Conservation (phyloP, 2,113 vertebrate genomes). For the Strix uralensis region DNA sequence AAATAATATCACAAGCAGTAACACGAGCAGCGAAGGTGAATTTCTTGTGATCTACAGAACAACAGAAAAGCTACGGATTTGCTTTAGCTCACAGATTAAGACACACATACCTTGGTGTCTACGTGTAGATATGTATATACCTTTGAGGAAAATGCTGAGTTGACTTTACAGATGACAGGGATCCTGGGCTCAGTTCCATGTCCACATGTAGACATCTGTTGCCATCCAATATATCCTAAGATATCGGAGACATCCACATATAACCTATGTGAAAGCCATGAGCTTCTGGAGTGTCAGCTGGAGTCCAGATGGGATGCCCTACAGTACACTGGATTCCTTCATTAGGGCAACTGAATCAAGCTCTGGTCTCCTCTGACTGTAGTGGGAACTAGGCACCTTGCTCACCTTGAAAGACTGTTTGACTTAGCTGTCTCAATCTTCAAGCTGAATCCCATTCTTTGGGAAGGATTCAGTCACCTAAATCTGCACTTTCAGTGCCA, state of each 20-base stretch:
- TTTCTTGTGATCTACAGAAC: background rate
- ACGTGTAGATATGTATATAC: accelerated
- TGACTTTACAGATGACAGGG: background rate
- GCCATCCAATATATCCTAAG: background rate
- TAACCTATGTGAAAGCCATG: background rate
- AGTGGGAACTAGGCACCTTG: background rate
- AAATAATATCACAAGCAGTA: background rate
- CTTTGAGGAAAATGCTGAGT: background rate
- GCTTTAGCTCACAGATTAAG: background rate
- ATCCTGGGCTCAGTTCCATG: background rate
- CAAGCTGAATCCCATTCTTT: background rate
- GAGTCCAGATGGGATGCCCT: background rate
- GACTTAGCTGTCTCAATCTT: background rate
- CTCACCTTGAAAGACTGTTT: background rate
- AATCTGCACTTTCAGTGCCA: background rate
- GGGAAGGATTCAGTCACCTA: background rate
- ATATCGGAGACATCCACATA: background rate
- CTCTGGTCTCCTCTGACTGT: background rate
- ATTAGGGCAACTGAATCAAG: background rate
- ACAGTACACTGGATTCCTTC: background rate
- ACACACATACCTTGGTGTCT: background rate
- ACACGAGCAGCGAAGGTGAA: accelerated
- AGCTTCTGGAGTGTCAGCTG: background rate
- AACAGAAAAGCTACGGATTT: background rate
- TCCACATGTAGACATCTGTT: background rate